These are phyloP conservation scores for Silurus lanzhouensis DNA, from an alignment of 2,797 vertebrate species.

Conservation along the genomic window DNA sequence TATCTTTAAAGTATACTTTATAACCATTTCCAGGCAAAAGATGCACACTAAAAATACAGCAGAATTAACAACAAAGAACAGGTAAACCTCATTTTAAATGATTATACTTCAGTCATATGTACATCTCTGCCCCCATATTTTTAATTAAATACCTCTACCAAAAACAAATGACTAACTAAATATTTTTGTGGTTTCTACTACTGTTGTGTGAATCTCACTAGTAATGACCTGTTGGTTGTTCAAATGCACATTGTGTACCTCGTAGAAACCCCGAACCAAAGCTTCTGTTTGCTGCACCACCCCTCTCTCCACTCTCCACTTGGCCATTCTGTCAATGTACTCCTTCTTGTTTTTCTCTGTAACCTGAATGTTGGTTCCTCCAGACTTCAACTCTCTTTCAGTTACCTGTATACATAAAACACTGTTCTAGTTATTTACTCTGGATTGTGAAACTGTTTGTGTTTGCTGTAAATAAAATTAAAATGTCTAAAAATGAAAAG, in stretches of 20 bases:
- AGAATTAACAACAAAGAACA: background rate
- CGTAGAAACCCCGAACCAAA: constrained; percentile 92
- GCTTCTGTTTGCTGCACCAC: constrained; percentile 96
- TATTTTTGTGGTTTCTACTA: background rate
- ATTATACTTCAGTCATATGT: background rate
- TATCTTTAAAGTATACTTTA: background rate
- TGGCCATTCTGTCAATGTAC: constrained; percentile 95
- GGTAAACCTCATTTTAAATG: background rate
- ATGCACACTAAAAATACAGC: background rate
- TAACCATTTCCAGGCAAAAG: background rate
- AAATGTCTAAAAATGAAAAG: background rate
- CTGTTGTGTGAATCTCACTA: background rate
- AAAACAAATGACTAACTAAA: background rate
- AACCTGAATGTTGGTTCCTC: constrained; percentile 90
- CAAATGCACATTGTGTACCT: constrained; percentile 72
- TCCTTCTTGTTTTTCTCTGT: constrained; percentile 99
- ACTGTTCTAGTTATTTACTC: background rate
- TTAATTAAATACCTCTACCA: background rate
- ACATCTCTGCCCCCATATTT: background rate
- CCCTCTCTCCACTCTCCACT: constrained; percentile 94
- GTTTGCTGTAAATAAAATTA: background rate
- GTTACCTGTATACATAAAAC: constrained; percentile 79
- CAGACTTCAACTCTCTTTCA: constrained; percentile 93
- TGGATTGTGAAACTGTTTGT: background rate
- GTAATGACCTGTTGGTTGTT: background rate